Percentiles rank a stretch among this genome's conserved stretches.
Conservation (phyloP, 2,797 vertebrate species). For the Sarcophilus harrisii region DNA sequence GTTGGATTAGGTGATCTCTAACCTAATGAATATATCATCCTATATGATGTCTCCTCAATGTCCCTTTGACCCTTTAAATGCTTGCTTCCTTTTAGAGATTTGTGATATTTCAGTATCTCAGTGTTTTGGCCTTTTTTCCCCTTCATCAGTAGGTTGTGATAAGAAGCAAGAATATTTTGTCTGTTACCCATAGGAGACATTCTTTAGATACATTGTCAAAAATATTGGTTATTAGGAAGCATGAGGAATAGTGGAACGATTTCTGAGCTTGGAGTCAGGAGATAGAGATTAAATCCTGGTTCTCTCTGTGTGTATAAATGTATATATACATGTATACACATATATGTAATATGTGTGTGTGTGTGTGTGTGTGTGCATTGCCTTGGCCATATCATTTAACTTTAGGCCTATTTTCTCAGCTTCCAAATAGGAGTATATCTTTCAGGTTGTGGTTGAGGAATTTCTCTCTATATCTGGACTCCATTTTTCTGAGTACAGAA, state of each 20-base stretch:
- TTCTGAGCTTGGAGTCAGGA: not conserved
- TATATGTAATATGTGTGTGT: not conserved
- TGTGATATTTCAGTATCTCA: not conserved
- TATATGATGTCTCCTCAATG: not conserved
- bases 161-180: constrained; percentile 23
- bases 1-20: not conserved
- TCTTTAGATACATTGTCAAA: not conserved
- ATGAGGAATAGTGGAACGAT: not conserved
- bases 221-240: not conserved
- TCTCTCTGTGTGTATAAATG: not conserved
- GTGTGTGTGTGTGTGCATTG: not conserved
- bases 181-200: not conserved
- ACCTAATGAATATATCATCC: not conserved
- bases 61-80: not conserved
- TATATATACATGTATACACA: not conserved
- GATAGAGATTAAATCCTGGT: not conserved
- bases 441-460: not conserved
- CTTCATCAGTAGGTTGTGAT: constrained; percentile 15
- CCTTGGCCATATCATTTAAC: not conserved
- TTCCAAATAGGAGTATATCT: not conserved
- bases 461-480: constrained; percentile 6
- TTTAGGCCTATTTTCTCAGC: not conserved
- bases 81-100: not conserved
- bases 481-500: constrained; percentile 4
- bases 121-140: not conserved